These are phyloP conservation scores for Heterodera schachtii DNA, from an alignment of 1,140 invertebrate species.

Conservation along the genomic window DNA sequence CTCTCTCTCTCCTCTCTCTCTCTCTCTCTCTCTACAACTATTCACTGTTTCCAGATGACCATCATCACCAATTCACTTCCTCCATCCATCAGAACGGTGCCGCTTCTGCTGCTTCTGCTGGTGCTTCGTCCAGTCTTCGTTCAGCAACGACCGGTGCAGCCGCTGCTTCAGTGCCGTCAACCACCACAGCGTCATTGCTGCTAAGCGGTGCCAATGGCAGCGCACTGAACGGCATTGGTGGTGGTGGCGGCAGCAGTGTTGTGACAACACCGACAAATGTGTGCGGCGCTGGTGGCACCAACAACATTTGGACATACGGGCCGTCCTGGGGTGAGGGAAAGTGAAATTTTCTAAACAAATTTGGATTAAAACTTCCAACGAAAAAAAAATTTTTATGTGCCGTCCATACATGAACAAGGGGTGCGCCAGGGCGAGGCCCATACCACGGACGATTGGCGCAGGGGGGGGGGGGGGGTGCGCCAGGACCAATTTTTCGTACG, in stretches of 20 bases:
- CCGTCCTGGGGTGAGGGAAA: not conserved
- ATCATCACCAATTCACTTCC: not conserved
- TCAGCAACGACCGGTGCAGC: slow-evolving; percentile 4
- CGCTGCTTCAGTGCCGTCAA: not conserved
- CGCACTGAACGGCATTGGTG: not conserved
- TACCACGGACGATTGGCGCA: too few relatives aligned
- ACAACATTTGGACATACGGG: slow-evolving; percentile 31
- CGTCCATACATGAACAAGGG: too few relatives aligned
- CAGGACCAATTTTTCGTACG: too few relatives aligned
- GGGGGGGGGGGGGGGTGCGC: too few relatives aligned
- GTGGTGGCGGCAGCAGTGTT: not conserved
- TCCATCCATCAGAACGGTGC: not conserved
- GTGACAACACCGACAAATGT: not conserved
- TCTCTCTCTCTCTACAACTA: too few relatives aligned
- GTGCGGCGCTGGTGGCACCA: not conserved
- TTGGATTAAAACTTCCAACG: too few relatives aligned
- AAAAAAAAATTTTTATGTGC: too few relatives aligned
- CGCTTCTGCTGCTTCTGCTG: not conserved
- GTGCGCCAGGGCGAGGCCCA: too few relatives aligned
- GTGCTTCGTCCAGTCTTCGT: not conserved
- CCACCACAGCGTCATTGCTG: not conserved
- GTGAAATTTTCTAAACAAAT: too few relatives aligned
- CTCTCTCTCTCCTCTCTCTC: too few relatives aligned
- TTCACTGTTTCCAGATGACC: not conserved
- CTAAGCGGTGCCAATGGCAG: not conserved